Evolutionary conservation across 1,140 invertebrate species (phyloP).

Genomic region (Antheraea pernyi): DNA sequence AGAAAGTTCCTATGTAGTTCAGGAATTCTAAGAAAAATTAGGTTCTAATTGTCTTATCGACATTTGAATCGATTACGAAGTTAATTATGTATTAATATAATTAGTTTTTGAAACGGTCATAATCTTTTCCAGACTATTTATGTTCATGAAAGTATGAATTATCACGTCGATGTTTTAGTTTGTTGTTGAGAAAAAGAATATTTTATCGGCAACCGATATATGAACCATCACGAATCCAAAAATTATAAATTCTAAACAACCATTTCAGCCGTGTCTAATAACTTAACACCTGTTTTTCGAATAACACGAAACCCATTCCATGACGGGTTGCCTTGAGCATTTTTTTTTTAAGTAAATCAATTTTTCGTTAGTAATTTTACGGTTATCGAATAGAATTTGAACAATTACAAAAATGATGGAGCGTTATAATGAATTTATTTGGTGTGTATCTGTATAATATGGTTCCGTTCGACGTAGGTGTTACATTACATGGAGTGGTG

Average conservation of each 20-base stretch:
- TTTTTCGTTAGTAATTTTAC: not conserved
- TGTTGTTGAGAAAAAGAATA: too few species aligned
- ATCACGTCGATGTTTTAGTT: too few species aligned
- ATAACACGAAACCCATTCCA: not conserved
- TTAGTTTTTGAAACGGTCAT: too few species aligned
- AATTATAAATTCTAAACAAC: not conserved
- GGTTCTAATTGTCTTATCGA: too few species aligned
- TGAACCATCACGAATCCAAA: not conserved
- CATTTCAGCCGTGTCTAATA: not conserved
- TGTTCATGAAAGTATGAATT: too few species aligned
- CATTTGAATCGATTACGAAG: too few species aligned
- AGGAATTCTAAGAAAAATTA: too few species aligned
- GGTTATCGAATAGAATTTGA: not conserved
- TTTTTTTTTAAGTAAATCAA: not conserved
- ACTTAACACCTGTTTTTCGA: conserved; percentile 1
- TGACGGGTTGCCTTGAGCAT: not conserved
- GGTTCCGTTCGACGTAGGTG: conserved; percentile 29
- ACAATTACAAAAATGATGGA: not conserved
- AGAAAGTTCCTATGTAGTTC: not conserved
- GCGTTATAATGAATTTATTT: not conserved
- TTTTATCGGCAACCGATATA: not conserved
- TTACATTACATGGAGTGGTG: conserved; percentile 35
- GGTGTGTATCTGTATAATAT: conserved; percentile 3
- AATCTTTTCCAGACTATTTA: too few species aligned
- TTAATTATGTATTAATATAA: too few species aligned